A percentile compares a stretch with the other conserved stretches of the same genome.
Conservation (phyloP, 2,113 vertebrate genomes). For the Aramus guarauna region DNA sequence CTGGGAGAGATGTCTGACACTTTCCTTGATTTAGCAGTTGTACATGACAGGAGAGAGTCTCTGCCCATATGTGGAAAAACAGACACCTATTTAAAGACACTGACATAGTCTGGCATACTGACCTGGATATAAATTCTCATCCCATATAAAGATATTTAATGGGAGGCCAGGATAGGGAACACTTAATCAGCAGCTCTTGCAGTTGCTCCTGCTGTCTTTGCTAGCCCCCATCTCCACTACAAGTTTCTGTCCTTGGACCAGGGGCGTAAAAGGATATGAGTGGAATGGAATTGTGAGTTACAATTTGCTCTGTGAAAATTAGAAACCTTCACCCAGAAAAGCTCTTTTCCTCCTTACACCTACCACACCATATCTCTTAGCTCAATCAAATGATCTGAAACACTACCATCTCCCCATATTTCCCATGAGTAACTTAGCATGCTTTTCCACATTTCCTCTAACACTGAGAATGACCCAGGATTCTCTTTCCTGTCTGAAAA, state of each 20-base stretch:
- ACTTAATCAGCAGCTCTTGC: background rate
- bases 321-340: background rate
- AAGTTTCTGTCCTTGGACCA: background rate
- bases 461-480: background rate
- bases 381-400: background rate
- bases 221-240: background rate
- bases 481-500: background rate
- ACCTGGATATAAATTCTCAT: slow-evolving; percentile 11
- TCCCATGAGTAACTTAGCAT: background rate
- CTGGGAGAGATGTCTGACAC: background rate
- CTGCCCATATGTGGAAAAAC: slow-evolving; percentile 50
- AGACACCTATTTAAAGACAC: background rate
- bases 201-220: background rate
- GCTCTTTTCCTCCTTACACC: background rate
- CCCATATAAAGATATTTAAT: slow-evolving; percentile 24
- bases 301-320: background rate
- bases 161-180: background rate
- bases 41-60: background rate
- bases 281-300: background rate
- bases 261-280: background rate
- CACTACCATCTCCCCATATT: background rate
- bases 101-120: slow-evolving; percentile 16
- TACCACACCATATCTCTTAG: background rate
- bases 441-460: background rate
- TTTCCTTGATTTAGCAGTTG: background rate